phyloP scores from a whole-genome alignment of 2,113 vertebrate species.

The Laterallus jamaicensis region DNA sequence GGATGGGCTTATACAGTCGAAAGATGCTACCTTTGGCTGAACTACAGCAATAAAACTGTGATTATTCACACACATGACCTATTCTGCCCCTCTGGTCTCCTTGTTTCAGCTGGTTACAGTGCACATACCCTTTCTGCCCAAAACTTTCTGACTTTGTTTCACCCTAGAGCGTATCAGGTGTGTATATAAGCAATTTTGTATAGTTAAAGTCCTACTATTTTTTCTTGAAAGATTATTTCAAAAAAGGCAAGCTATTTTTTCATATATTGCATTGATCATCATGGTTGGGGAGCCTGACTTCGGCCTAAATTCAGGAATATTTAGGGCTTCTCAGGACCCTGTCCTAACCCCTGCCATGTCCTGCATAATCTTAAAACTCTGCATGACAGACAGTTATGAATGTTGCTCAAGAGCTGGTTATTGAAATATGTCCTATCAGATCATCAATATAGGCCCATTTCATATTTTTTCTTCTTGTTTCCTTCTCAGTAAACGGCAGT shows the following conservation, averaged over 20 bases:
- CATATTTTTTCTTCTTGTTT: background rate
- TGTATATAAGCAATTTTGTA: background rate
- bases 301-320: background rate
- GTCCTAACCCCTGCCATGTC: background rate
- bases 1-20: background rate
- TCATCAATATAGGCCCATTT: background rate
- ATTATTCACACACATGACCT: background rate
- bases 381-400: background rate
- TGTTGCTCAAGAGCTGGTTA: background rate
- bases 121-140: background rate
- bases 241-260: background rate
- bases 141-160: background rate
- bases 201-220: background rate
- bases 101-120: background rate
- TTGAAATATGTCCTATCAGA: background rate
- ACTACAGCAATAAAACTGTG: background rate
- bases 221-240: background rate
- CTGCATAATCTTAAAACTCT: background rate
- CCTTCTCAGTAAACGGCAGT: background rate
- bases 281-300: background rate
- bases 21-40: background rate
- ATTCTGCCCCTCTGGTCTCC: background rate
- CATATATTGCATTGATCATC: fast-evolving
- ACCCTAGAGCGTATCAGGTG: background rate
- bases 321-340: background rate